Percentiles rank a stretch among this genome's conserved stretches.
phyloP scores from a whole-genome alignment of 1,140 invertebrate genomes.

The Portunus trituberculatus region DNA sequence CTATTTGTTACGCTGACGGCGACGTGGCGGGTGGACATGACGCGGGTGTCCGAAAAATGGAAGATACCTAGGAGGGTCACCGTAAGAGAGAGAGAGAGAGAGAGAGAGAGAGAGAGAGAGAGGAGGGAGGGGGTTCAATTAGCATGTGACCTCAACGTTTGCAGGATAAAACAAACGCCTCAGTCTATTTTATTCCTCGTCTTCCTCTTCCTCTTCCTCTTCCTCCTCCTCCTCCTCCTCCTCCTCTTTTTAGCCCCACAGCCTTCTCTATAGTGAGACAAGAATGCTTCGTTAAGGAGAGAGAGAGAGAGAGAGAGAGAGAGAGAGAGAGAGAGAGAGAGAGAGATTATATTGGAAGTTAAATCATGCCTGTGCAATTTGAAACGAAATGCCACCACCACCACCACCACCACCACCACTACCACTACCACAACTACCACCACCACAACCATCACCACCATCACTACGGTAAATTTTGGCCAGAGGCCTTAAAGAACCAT shows the following conservation, averaged over 20 bases:
- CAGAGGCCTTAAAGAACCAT: too few species aligned
- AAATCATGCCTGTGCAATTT: background rate
- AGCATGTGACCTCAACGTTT: background rate
- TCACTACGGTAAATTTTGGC: background rate
- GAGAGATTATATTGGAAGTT: background rate
- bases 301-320: too few species aligned
- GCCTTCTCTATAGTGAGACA: too few species aligned
- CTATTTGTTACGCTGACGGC: too few species aligned
- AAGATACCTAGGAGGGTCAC: background rate
- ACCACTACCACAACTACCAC: background rate
- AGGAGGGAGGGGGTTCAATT: background rate
- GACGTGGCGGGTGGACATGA: too few species aligned
- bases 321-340: too few species aligned
- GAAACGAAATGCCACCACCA: background rate
- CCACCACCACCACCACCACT: background rate
- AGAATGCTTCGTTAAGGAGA: too few species aligned
- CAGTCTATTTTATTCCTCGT: too few species aligned
- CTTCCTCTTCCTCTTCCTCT: too few species aligned
- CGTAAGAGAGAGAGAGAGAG: background rate
- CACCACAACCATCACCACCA: background rate
- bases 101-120: slow-evolving; percentile 17
- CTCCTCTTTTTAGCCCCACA: too few species aligned
- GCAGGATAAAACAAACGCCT: background rate
- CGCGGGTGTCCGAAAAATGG: background rate
- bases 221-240: too few species aligned